A percentile compares a stretch with the other conserved stretches of the same genome.
Conservation (phyloP, 2,888 invertebrate species). For the Erebia ligea region DNA sequence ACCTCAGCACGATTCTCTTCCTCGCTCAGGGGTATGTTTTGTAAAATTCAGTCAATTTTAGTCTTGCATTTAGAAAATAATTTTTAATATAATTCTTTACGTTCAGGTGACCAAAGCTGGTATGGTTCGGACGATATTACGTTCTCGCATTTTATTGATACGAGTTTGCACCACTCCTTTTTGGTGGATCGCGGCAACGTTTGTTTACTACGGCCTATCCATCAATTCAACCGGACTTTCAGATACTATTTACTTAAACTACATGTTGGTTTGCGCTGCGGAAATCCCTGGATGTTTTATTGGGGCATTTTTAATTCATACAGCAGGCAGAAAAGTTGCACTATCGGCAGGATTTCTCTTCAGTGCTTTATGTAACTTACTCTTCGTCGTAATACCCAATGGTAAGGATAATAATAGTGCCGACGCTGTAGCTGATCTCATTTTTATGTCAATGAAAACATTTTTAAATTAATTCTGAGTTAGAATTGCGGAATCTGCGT, state of each 20-base stretch:
- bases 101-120: slow-evolving; percentile 9
- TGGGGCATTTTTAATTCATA: slow-evolving; percentile 82
- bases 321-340: slow-evolving; percentile 83
- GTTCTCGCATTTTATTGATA: slow-evolving; percentile 74
- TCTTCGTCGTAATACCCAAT: slow-evolving; percentile 40
- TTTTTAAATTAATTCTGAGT: no score
- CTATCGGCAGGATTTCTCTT: slow-evolving; percentile 76
- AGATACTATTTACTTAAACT: slow-evolving; percentile 86
- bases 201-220: slow-evolving; percentile 87
- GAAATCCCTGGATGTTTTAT: slow-evolving; percentile 88
- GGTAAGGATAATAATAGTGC: slow-evolving; percentile 23
- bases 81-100: not conserved
- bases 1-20: not conserved
- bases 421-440: no score
- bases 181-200: slow-evolving; percentile 86
- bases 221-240: slow-evolving; percentile 86
- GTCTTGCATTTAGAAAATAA: not conserved
- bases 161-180: slow-evolving; percentile 81
- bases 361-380: slow-evolving; percentile 40
- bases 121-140: slow-evolving; percentile 64
- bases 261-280: slow-evolving; percentile 82
- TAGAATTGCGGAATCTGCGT: no score
- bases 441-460: no score
- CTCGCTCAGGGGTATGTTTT: not conserved
- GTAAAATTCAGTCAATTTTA: not conserved